A percentile compares a stretch with the other conserved stretches of the same genome.
Evolutionary conservation across 2,888 invertebrate species (phyloP).

Genomic region (Lithophane semibrunnea): DNA sequence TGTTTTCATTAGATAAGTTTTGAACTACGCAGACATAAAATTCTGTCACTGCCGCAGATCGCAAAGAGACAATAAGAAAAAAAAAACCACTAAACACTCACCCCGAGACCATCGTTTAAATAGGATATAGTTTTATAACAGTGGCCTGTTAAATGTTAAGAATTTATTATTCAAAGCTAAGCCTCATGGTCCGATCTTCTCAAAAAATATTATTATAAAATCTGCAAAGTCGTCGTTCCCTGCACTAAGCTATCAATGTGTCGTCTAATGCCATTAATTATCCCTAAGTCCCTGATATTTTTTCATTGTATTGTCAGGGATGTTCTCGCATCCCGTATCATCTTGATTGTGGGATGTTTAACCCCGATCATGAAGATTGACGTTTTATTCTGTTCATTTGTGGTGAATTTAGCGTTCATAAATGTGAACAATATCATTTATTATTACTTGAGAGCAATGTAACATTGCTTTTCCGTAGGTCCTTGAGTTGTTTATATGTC

Average conservation of each 20-base stretch:
- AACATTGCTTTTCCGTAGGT: neutral
- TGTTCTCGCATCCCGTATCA: constrained; percentile 83
- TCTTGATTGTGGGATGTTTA: constrained; percentile 70
- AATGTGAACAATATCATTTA: constrained; percentile 37
- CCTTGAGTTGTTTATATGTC: neutral
- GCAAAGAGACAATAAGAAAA: neutral
- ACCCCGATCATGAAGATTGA: constrained; percentile 83
- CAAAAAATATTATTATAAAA: neutral
- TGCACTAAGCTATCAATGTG: constrained; percentile 7
- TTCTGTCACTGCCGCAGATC: neutral
- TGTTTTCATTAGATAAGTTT: neutral
- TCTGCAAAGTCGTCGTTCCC: neutral
- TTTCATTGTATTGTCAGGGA: constrained; percentile 42
- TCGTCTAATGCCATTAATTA: constrained; percentile 41
- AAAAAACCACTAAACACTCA: neutral
- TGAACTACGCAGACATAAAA: neutral
- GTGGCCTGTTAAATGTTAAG: neutral
- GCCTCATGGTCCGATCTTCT: neutral
- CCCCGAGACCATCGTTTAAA: neutral
- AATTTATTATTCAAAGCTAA: neutral
- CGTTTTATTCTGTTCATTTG: constrained; percentile 69
- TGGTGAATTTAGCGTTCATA: constrained; percentile 51
- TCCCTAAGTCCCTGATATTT: constrained; percentile 28
- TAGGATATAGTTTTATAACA: neutral
- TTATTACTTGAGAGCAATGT: constrained; percentile 30